These are phyloP conservation scores for Sitta carolinensis DNA, from an alignment of 2,797 vertebrate species.

Conservation along the genomic window DNA sequence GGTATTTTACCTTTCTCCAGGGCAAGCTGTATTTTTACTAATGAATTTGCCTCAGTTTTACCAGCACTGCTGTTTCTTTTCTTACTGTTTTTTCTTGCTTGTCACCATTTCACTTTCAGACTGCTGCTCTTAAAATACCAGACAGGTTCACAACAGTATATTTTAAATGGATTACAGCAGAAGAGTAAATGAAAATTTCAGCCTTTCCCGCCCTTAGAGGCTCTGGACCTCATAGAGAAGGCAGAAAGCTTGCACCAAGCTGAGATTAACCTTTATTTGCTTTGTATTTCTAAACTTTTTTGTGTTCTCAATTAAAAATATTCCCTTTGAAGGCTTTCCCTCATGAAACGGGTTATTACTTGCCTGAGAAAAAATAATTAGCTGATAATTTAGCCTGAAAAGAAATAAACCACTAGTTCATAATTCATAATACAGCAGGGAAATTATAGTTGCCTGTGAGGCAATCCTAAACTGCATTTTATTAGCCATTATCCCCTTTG, in stretches of 20 bases:
- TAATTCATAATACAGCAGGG: not conserved
- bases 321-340: constrained; percentile 28
- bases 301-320: constrained; percentile 36
- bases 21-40: not conserved
- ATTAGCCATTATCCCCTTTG: not conserved
- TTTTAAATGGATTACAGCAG: not conserved
- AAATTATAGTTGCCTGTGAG: not conserved
- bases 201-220: not conserved
- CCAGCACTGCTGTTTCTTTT: not conserved
- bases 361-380: constrained; percentile 47
- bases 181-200: not conserved
- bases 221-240: not conserved
- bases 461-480: not conserved
- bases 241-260: not conserved
- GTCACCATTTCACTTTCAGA: not conserved
- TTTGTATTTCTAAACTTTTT: not conserved
- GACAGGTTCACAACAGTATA: not conserved
- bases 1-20: not conserved
- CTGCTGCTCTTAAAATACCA: not conserved
- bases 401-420: not conserved
- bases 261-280: constrained; percentile 12
- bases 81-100: not conserved
- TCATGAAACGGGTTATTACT: not conserved
- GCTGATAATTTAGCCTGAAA: constrained; percentile 23
- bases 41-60: not conserved